Evolutionary conservation across 2,888 invertebrate genomes (phyloP), one percentile per base, ranked within the genome.

Genomic region (Nebria brevicollis): DNA sequence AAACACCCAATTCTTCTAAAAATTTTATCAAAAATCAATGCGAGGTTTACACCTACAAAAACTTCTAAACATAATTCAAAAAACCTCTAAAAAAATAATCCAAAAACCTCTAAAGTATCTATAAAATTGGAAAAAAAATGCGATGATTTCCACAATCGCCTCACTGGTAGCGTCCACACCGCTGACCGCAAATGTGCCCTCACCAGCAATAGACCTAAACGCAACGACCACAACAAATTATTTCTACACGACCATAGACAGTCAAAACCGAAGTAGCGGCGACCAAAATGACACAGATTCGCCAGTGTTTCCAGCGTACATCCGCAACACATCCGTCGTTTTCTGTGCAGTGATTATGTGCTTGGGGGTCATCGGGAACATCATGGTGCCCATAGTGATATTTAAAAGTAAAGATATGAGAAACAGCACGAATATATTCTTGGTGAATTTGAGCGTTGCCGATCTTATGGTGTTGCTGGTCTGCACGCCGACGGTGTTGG

Each of bases 331-430:
- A 1, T 97, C 97, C 10, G 97, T 97, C 92, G 92, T 95, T 34
- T 94, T 97, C 86, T 97, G 97, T 89, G 94, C 95, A 86, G 91
- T 95, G 84, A 96, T 98, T 85, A 95, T 98, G 93, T 92, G 96
- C 86, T 91, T 97, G 85, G 98, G 98, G 65, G 95, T 97, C 83
- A 93, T 97, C 84, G 98, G 98, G 26, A 98, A 98, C 87, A 92
- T 97, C 83, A 95, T 98, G 94, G 98, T 97, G 87, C 97, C 97
- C 64, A 93, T 97, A 86, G 97, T 98, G 85, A 97, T 98, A 84
- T 92, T 96, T 87, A 95, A 95, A 88, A 96, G 96, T 76, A 96
- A 96, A 88, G 97, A 98, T 88, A 96, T 98, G 96, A 92, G 97
- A 86, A 97, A 97, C 87, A 97, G 97, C 78, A 98, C 98, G 83